Conservation (phyloP, 2,888 invertebrate genomes). For the Aspidiotus rigidus region DNA sequence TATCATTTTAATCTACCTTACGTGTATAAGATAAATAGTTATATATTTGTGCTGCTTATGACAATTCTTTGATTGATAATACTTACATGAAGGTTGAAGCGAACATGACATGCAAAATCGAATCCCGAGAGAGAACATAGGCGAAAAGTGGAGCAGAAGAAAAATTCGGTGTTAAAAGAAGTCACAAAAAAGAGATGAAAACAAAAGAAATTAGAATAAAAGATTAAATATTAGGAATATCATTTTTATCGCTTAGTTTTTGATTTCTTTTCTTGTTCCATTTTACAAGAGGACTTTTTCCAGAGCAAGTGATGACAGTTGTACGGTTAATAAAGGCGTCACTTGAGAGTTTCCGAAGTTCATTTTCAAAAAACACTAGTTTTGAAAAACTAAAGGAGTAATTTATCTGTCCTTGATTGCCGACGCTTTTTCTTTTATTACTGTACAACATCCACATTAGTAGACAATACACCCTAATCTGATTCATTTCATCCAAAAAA, state of each 20-base stretch:
- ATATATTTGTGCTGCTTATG: conserved; percentile 32
- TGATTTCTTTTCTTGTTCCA: too few species aligned
- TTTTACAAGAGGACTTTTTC: too few species aligned
- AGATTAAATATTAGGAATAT: conserved; percentile 25
- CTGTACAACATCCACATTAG: too few species aligned
- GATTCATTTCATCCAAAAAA: too few species aligned
- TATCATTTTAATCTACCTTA: background rate
- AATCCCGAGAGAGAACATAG: conserved; percentile 43
- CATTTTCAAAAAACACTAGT: too few species aligned
- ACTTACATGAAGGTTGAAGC: conserved; percentile 35
- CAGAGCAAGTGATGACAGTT: too few species aligned
- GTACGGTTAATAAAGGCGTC: too few species aligned
- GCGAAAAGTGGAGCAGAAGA: conserved; percentile 72
- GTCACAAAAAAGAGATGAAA: conserved; percentile 52
- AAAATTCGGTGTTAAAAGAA: conserved; percentile 63
- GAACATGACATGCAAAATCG: conserved; percentile 55
- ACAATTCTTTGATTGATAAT: conserved; percentile 22
- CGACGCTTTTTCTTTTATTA: too few species aligned
- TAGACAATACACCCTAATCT: too few species aligned
- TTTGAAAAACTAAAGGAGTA: too few species aligned
- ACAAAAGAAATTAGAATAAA: conserved; percentile 43
- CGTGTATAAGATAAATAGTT: background rate
- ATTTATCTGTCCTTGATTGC: too few species aligned
- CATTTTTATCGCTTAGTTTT: background rate
- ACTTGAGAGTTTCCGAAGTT: too few species aligned